phyloP scores from a whole-genome alignment of 2,113 vertebrate genomes.

The Orientallactaga bullata region DNA sequence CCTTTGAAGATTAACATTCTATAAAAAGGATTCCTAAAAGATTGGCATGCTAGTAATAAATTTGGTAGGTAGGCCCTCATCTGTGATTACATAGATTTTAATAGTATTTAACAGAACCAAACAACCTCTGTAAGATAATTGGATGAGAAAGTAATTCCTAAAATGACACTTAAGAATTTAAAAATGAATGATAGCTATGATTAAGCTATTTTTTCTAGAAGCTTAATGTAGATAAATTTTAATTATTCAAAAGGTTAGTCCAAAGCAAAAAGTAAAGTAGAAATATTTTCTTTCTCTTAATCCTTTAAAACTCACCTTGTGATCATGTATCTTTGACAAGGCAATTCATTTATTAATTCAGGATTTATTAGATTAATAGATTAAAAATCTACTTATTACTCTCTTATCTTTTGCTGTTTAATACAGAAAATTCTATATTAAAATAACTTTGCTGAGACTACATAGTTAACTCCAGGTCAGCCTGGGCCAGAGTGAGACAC shows the following conservation, averaged over 20 bases:
- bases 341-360: slow-evolving; percentile 24
- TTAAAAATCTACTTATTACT: background rate
- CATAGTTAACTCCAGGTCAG: too few species aligned
- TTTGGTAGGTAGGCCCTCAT: background rate
- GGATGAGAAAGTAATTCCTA: background rate
- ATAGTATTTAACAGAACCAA: background rate
- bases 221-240: slow-evolving; percentile 3
- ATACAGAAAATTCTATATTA: background rate
- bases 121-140: background rate
- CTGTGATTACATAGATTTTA: background rate
- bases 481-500: too few species aligned
- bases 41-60: slow-evolving; percentile 11
- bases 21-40: background rate
- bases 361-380: background rate
- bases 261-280: background rate
- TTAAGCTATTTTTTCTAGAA: slow-evolving; percentile 4
- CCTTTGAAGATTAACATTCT: slow-evolving; percentile 10
- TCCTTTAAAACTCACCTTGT: background rate
- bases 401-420: background rate
- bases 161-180: slow-evolving; percentile 46
- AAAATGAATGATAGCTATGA: too few species aligned
- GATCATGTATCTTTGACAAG: background rate
- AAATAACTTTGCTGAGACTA: too few species aligned
- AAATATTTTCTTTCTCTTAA: slow-evolving; percentile 19
- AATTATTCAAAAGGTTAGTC: slow-evolving; percentile 33